A percentile compares a stretch with the other conserved stretches of the same genome.
phyloP scores from a whole-genome alignment of 2,113 vertebrate genomes.

The Lethenteron reissneri region DNA sequence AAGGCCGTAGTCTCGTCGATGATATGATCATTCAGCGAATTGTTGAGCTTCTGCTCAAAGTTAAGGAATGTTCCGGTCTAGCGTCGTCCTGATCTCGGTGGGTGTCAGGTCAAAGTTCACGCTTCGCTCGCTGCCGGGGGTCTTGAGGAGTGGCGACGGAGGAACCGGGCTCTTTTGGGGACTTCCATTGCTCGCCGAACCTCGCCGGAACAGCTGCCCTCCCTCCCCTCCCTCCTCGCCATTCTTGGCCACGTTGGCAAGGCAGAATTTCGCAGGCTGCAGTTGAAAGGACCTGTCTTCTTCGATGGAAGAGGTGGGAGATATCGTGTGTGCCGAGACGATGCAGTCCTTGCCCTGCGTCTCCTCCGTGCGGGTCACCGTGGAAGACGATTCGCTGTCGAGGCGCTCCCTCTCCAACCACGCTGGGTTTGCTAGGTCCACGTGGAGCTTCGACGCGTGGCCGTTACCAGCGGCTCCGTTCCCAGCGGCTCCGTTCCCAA shows the following conservation, averaged over 20 bases:
- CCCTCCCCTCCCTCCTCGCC: background rate
- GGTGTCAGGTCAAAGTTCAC: constrained; percentile 42
- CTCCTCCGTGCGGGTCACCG: constrained; percentile 31
- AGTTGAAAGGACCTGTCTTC: constrained; percentile 93
- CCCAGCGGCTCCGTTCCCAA: too few relatives aligned
- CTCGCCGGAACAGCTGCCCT: background rate
- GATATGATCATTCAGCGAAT: too few relatives aligned
- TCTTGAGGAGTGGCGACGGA: constrained; percentile 44
- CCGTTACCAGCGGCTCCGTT: too few relatives aligned
- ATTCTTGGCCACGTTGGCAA: background rate
- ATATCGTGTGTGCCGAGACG: constrained; percentile 81
- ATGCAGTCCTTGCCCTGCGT: constrained; percentile 72
- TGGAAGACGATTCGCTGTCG: too few relatives aligned
- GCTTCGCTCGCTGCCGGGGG: constrained; percentile 54
- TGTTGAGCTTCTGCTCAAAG: too few relatives aligned
- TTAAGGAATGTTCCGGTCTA: background rate
- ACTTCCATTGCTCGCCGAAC: constrained; percentile 19
- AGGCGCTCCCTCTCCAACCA: too few relatives aligned
- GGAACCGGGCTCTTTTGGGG: constrained; percentile 20
- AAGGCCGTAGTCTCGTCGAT: too few relatives aligned
- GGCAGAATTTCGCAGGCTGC: constrained; percentile 18
- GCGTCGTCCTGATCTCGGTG: constrained; percentile 30
- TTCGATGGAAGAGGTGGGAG: constrained; percentile 81
- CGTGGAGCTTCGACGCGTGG: too few relatives aligned
- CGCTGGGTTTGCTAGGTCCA: too few relatives aligned